A percentile compares a stretch with the other conserved stretches of the same genome.
Conservation (phyloP, 37 sponge, comb jelly and placozoan species). For the Chondrosia reniformis region DNA sequence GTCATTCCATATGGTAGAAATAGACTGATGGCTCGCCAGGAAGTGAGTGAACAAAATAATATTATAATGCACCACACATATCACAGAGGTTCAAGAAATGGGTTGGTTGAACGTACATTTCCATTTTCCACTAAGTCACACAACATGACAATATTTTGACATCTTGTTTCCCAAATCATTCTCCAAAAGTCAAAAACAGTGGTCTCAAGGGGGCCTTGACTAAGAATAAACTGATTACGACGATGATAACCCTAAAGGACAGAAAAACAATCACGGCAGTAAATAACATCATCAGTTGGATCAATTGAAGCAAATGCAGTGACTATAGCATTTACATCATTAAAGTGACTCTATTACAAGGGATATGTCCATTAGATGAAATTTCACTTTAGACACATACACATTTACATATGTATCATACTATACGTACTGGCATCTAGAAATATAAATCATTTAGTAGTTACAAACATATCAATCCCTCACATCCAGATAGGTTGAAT, state of each 20-base stretch:
- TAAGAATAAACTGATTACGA: constrained; percentile 70
- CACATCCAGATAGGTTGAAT: constrained; percentile 72
- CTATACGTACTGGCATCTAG: too few species aligned
- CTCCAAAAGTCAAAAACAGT: constrained; percentile 86
- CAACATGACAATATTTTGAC: constrained; percentile 66
- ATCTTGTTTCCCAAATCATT: constrained; percentile 86
- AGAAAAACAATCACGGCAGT: too few species aligned
- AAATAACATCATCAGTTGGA: too few species aligned
- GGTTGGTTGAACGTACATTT: background rate
- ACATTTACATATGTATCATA: too few species aligned
- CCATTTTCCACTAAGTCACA: constrained; percentile 62
- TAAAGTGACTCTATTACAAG: too few species aligned
- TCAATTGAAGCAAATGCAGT: too few species aligned
- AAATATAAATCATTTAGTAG: too few species aligned
- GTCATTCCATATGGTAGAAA: background rate
- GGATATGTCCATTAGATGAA: too few species aligned
- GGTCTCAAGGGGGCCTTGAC: constrained; percentile 68
- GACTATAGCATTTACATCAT: too few species aligned
- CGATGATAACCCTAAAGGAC: constrained; percentile 62
- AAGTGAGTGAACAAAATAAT: background rate
- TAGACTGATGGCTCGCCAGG: background rate
- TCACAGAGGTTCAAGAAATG: background rate
- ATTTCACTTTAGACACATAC: too few species aligned
- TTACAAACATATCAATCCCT: constrained; percentile 7
- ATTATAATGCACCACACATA: background rate